phyloP scores from a whole-genome alignment of 2,888 invertebrate species.

The Eupithecia tripunctaria region DNA sequence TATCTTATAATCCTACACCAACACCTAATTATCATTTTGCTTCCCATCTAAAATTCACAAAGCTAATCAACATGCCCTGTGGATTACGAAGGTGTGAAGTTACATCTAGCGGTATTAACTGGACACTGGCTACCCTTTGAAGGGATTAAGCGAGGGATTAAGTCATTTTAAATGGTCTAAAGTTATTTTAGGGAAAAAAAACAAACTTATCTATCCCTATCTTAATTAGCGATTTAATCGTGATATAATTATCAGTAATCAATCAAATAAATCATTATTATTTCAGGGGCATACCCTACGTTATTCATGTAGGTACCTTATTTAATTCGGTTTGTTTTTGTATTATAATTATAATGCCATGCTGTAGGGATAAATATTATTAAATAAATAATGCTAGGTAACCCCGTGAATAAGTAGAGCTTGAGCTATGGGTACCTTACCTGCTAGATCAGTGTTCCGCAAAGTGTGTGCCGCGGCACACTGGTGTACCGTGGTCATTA shows the following conservation, averaged over 20 bases:
- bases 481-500: too few relatives aligned
- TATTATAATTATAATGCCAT: too few relatives aligned
- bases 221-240: neutral
- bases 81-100: constrained; percentile 62
- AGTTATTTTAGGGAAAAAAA: too few relatives aligned
- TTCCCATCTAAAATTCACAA: constrained; percentile 48
- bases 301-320: neutral
- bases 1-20: neutral
- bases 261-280: neutral
- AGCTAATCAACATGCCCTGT: constrained; percentile 35
- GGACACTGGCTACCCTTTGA: constrained; percentile 38
- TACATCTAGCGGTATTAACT: constrained; percentile 36
- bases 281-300: neutral
- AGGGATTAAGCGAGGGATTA: too few relatives aligned
- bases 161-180: constrained; percentile 5
- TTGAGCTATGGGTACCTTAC: too few relatives aligned
- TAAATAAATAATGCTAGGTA: too few relatives aligned
- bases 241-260: neutral
- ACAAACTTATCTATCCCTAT: neutral
- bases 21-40: constrained; percentile 1
- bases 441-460: too few relatives aligned
- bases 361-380: too few relatives aligned
- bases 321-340: too few relatives aligned
- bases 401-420: too few relatives aligned
- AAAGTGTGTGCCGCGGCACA: too few relatives aligned